Evolutionary conservation across 2,888 invertebrate species (phyloP), one percentile per base, ranked within the genome.

Genomic region (Acleris cristana): DNA sequence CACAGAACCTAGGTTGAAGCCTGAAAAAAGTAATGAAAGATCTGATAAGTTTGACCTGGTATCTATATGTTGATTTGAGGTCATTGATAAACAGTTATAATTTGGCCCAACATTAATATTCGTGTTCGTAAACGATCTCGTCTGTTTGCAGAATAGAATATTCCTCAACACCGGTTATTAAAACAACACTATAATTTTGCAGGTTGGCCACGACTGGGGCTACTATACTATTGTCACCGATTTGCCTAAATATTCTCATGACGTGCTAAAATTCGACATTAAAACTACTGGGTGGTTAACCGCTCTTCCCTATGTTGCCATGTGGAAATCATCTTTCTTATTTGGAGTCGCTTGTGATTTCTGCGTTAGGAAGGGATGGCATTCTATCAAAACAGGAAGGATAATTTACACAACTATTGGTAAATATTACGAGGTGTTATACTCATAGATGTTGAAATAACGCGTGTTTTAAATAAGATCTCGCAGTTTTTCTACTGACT

Each of bases 191-290:
- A 0, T n/a, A n/a, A 8, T 53, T n/a, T n/a, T n/a, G 2, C 88
- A 94, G 82, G 81, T 93, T 58, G 93, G 93, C 1, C 94, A 94
- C 74, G 94, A 94, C 73, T 94, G 94, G 93, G 94, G 94, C 6
- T 92, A 94, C 72, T 94, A 93, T 75, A 94, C 94, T 1, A 93
- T 95, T 88, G 88, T 94, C 5, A 93, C 94, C 1, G 94, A 94
- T 74, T 81, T 95, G 26, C 94, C 94, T 0, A 93, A 92, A 73
- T 94, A 94, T 77, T 92, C 94, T 86, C 88, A 86, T 44, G 93
- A 93, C 65, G 89, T 94, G 3, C 80, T 94, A 59, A 89, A 93
- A 71, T 93, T 93, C 76, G 86, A 93, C 70, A 92, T 94, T 59
- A 79, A 86, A 34, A 79, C 90, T 79, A 94, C 94, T 72, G 94